A percentile compares a stretch with the other conserved stretches of the same genome.
These are phyloP conservation scores for Myrmophylax atrothorax DNA, from an alignment of 2,113 vertebrate genomes.

Conservation along the genomic window DNA sequence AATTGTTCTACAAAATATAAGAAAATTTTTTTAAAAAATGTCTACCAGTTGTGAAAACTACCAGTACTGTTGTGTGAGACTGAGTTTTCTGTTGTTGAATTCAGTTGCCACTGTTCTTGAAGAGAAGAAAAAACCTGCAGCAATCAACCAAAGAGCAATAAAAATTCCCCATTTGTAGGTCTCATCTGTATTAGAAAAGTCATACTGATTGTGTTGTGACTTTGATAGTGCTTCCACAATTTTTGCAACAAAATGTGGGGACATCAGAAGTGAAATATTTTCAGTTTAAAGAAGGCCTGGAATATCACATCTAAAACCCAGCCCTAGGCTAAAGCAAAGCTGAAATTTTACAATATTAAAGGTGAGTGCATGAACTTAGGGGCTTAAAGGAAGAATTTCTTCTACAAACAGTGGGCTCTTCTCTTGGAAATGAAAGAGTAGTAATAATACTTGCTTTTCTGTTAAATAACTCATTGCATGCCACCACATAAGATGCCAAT, in stretches of 20 bases:
- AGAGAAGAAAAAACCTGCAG: background rate
- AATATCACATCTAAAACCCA: background rate
- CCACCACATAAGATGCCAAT: background rate
- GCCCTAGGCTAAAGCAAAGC: background rate
- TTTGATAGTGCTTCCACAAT: background rate
- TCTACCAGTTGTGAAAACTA: background rate
- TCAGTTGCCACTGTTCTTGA: background rate
- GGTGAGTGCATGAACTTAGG: background rate
- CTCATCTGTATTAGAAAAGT: background rate
- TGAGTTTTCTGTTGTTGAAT: background rate
- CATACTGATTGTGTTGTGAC: background rate
- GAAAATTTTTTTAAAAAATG: background rate
- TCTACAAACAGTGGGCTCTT: background rate
- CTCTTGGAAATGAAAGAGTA: background rate
- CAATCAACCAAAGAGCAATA: background rate
- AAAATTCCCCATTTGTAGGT: background rate
- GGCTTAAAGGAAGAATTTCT: background rate
- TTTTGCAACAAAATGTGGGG: background rate
- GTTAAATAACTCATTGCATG: background rate
- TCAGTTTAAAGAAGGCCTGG: background rate
- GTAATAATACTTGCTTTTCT: background rate
- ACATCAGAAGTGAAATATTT: background rate
- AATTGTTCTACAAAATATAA: background rate
- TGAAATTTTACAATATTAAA: background rate
- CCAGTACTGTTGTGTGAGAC: background rate